These are phyloP conservation scores for Stratiolaelaps scimitus DNA, from an alignment of 1,140 invertebrate species.

Conservation along the genomic window DNA sequence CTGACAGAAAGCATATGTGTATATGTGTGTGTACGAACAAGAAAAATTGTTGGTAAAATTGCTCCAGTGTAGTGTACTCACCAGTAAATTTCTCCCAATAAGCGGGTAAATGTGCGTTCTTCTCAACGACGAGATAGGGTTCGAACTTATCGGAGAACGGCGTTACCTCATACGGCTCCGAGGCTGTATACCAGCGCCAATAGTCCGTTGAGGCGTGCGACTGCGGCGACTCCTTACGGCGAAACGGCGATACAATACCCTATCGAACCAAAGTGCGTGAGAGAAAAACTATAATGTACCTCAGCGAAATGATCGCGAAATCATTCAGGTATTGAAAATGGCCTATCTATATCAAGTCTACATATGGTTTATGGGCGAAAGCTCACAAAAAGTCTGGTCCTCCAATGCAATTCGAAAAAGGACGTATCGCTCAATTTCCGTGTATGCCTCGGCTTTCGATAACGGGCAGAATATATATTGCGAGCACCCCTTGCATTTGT, in stretches of 20 bases:
- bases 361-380: no score
- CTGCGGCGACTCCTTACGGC: slow-evolving; percentile 36
- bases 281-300: no score
- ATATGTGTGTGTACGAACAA: background rate
- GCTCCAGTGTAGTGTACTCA: background rate
- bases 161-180: slow-evolving; percentile 34
- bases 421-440: no score
- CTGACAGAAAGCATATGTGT: no score
- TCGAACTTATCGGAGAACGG: slow-evolving; percentile 38
- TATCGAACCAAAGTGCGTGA: background rate
- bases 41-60: background rate
- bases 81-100: slow-evolving; percentile 24
- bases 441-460: no score
- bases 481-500: no score
- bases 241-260: slow-evolving; percentile 22
- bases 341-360: no score
- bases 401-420: no score
- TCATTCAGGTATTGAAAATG: no score
- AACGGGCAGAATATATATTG: no score
- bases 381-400: no score
- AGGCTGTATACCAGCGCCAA: slow-evolving; percentile 38
- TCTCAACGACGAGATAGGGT: slow-evolving; percentile 37
- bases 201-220: slow-evolving; percentile 38
- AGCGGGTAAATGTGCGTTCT: slow-evolving; percentile 16
- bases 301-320: no score